A percentile compares a stretch with the other conserved stretches of the same genome.
Conservation (phyloP, 2,888 invertebrate species). For the Heliconius aoede region DNA sequence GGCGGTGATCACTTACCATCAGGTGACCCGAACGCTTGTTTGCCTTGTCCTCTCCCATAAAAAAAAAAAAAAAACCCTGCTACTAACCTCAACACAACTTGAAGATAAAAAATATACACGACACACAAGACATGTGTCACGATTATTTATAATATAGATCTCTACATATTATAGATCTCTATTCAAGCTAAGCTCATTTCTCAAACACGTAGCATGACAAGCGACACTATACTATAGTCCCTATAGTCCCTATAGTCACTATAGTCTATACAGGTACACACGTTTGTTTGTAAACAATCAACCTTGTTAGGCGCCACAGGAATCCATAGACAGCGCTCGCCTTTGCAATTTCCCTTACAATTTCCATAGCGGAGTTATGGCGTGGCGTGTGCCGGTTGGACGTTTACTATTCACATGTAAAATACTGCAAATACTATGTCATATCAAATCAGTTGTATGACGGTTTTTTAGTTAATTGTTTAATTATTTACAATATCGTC, state of each 20-base stretch:
- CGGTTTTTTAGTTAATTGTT: neutral
- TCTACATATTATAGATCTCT: neutral
- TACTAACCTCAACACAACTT: no score
- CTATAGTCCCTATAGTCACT: neutral
- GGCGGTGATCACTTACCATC: no score
- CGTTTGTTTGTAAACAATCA: conserved; percentile 61
- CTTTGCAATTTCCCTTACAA: conserved; percentile 45
- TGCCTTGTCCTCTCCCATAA: no score
- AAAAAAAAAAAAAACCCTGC: no score
- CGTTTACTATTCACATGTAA: conserved; percentile 19
- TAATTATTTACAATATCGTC: neutral
- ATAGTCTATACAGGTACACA: neutral
- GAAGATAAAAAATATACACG: no score
- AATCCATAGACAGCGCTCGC: conserved; percentile 41
- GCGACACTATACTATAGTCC: neutral
- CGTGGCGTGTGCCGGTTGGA: conserved; percentile 11
- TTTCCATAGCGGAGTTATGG: conserved; percentile 42
- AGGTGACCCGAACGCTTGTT: no score
- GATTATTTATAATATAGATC: neutral
- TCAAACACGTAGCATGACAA: neutral
- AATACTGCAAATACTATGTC: conserved; percentile 24
- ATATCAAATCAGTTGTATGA: neutral
- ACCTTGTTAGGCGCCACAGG: conserved; percentile 56
- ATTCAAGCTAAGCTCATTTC: neutral
- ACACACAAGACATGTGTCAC: neutral